A percentile compares a stretch with the other conserved stretches of the same genome.
These are phyloP conservation scores for Cryptoprocta ferox DNA, from an alignment of 2,797 vertebrate genomes.

Conservation along the genomic window DNA sequence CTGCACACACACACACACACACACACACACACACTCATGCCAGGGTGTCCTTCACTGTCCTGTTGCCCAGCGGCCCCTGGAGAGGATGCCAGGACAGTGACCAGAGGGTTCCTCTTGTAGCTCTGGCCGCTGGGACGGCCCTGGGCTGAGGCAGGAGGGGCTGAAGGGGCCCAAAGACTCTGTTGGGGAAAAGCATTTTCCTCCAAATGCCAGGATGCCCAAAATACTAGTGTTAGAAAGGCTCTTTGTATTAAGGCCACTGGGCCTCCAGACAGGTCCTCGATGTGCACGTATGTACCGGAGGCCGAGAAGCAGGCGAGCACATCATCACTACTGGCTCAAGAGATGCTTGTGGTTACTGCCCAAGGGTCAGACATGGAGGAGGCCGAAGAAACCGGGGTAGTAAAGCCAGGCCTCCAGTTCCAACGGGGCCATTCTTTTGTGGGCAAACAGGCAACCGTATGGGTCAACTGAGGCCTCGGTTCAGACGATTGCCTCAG, in stretches of 20 bases:
- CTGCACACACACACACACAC: too few species aligned
- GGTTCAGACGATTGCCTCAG: neutral
- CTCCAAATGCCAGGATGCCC: neutral
- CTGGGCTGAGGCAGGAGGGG: neutral
- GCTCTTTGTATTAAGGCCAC: neutral
- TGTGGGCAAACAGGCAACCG: neutral
- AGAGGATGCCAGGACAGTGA: neutral
- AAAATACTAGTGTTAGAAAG: neutral
- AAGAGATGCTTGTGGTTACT: neutral
- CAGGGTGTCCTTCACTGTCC: neutral
- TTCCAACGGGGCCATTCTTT: neutral
- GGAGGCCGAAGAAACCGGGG: neutral
- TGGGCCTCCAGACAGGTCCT: neutral
- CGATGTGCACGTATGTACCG: fast-evolving
- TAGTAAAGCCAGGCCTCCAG: neutral
- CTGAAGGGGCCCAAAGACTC: neutral
- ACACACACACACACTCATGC: too few species aligned
- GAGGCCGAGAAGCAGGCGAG: neutral
- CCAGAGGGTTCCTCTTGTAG: too few species aligned
- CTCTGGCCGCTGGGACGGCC: neutral
- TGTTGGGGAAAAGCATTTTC: neutral
- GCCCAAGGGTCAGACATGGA: neutral
- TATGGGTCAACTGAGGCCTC: neutral
- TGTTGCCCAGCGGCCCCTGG: neutral
- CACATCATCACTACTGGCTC: fast-evolving